Percentiles rank a stretch among this genome's conserved stretches.
These are phyloP conservation scores for Caenorhabditis sp. DNA, from an alignment of 2,888 invertebrate species.

Conservation along the genomic window DNA sequence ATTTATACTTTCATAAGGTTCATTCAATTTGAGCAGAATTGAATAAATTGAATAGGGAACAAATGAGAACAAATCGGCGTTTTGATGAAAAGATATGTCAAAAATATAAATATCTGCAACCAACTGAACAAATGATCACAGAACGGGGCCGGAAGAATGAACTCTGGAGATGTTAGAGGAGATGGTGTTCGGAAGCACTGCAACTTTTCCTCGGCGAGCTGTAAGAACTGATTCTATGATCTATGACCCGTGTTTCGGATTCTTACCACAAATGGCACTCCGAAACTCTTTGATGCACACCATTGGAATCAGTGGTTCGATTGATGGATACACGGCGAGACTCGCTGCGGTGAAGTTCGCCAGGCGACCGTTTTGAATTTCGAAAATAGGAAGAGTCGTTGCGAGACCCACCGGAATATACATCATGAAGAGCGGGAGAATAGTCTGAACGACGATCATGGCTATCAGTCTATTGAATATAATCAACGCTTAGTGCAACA, in stretches of 20 bases:
- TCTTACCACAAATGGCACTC: conserved; percentile 21
- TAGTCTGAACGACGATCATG: conserved; percentile 38
- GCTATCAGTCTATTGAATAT: no score
- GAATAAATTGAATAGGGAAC: neutral
- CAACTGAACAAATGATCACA: conserved; percentile 5
- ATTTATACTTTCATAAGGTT: neutral
- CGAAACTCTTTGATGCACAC: conserved; percentile 43
- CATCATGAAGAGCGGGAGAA: conserved; percentile 44
- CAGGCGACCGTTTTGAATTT: conserved; percentile 21
- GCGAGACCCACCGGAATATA: conserved; percentile 39
- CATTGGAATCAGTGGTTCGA: conserved; percentile 53
- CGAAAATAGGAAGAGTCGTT: conserved; percentile 41
- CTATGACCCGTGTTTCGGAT: neutral
- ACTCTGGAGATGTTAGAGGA: conserved; percentile 12
- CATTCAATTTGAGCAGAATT: conserved; percentile 1
- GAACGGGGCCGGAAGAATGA: conserved; percentile 25
- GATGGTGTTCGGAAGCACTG: conserved; percentile 4
- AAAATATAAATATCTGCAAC: neutral
- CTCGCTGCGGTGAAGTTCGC: conserved; percentile 38
- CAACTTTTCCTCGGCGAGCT: conserved; percentile 5
- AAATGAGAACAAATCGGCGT: neutral
- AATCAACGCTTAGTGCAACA: no score
- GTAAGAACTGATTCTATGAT: neutral
- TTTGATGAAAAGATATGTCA: neutral
- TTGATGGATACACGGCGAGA: conserved; percentile 31